Conservation (phyloP, 2,113 vertebrate genomes). For the Silurus meridionalis region DNA sequence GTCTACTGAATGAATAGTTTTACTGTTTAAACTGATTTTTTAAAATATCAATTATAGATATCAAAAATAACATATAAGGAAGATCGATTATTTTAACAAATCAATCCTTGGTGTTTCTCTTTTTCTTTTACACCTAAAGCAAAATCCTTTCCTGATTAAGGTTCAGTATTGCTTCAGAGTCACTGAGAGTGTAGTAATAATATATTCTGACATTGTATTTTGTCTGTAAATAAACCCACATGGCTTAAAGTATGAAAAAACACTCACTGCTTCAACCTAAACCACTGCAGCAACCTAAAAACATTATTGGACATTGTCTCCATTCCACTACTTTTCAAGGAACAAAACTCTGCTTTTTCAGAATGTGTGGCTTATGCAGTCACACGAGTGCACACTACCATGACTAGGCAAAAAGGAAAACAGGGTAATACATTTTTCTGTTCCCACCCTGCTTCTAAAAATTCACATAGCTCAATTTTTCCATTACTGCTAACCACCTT, state of each 20-base stretch:
- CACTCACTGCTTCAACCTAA: neutral
- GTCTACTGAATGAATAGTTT: neutral
- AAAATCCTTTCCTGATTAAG: neutral
- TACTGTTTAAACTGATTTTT: neutral
- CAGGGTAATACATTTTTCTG: neutral
- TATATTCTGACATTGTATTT: neutral
- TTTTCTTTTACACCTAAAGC: neutral
- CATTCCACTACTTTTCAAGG: slow-evolving; percentile 8
- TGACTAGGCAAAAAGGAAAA: slow-evolving; percentile 32
- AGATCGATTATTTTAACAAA: neutral
- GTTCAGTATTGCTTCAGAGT: neutral
- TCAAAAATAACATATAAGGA: neutral
- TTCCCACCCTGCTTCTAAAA: slow-evolving; percentile 14
- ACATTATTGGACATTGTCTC: neutral
- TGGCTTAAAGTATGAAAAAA: slow-evolving; percentile 15
- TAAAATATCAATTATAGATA: neutral
- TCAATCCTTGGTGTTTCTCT: neutral
- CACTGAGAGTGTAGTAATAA: neutral
- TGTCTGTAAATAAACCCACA: neutral
- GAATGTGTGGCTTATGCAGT: slow-evolving; percentile 11
- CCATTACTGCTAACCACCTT: neutral
- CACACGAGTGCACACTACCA: neutral
- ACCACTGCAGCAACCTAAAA: slow-evolving; percentile 2
- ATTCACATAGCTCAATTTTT: slow-evolving; percentile 11
- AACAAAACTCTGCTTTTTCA: slow-evolving; percentile 9